Evolutionary conservation across 2,113 vertebrate species (phyloP).

Genomic region (Stercorarius parasiticus): DNA sequence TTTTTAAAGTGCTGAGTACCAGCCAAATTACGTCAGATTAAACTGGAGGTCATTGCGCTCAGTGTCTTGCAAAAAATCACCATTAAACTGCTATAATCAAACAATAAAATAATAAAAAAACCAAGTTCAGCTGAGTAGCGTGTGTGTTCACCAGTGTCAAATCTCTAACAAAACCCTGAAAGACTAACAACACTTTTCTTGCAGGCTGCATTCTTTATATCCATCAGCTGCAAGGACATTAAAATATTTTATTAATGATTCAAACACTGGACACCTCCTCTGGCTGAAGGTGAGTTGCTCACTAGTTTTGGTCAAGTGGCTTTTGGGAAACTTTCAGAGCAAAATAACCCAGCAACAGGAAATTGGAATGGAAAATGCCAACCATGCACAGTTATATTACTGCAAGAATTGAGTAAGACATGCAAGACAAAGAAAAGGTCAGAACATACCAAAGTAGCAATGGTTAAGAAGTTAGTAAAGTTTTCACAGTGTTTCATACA

Average conservation of each 20-base stretch:
- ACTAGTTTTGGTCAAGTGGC: constrained; percentile 64
- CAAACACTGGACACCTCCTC: constrained; percentile 5
- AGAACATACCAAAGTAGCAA: constrained; percentile 59
- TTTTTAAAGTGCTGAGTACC: constrained; percentile 49
- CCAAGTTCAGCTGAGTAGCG: not conserved
- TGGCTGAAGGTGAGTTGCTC: not conserved
- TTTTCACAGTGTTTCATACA: constrained; percentile 78
- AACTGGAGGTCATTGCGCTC: not conserved
- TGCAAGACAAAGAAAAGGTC: constrained; percentile 67
- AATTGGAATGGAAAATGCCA: constrained; percentile 39
- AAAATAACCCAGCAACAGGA: constrained; percentile 49
- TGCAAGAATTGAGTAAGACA: constrained; percentile 60
- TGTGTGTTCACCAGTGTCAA: constrained; percentile 5
- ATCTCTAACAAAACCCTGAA: constrained; percentile 16
- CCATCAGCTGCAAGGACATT: constrained; percentile 14
- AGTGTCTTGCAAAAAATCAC: not conserved
- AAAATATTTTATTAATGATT: not conserved
- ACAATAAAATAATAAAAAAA: not conserved
- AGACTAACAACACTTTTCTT: not conserved
- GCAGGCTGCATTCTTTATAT: not conserved
- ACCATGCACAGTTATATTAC: constrained; percentile 62
- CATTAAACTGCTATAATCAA: not conserved
- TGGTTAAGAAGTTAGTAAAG: constrained; percentile 64
- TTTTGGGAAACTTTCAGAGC: constrained; percentile 59
- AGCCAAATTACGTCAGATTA: constrained; percentile 34